Evolutionary conservation across 2,888 invertebrate species (phyloP), one percentile per base, ranked within the genome.

Genomic region (Epistrophe grossulariae): DNA sequence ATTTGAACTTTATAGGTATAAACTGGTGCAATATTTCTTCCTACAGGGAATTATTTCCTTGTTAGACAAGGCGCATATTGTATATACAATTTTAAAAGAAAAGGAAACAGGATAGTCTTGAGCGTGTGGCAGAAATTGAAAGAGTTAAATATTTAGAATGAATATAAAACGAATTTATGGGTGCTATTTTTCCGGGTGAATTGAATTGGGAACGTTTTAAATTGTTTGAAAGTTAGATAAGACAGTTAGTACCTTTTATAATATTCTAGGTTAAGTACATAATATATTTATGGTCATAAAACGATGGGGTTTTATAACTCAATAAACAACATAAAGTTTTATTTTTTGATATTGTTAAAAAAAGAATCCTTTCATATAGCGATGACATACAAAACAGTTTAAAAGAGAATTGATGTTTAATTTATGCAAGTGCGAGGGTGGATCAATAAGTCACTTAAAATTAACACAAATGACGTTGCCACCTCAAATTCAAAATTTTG

Each of bases 161-260:
- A 60, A 73, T 68, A 43, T 77, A 72, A 83, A 79, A 79, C 62
- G 38, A 73, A 83, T 68, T 79, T 60, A 68, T 72, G 78, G 59
- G 60, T 38, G 59, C 48, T 50, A 50, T 68, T 55, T 59, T 48
- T 15, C 4, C 4, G 28, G 48, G 8, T 31, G 9, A 66, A 35
- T 66, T n/a, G 31, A 60, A 28, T 17, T 4, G 28, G 72, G 38
- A 73, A 50, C 19, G 13, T 13, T 48, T 45, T 28, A 66, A 66
- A 66, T 66, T 45, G 48, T 66, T 31, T 31, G 17, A 31, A 66
- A 62, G 9, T 40, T 55, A 7, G 8, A 55, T 28, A 15, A 9
- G 4, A 59, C 59, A 62, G 10, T 43, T 24, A 43, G 9, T 24
- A 24, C 24, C 24, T 62, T 43, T n/a, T 62, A 38, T 11, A 60